Base-by-base conservation (phyloP, 2,113 vertebrate species). In the Lethenteron reissneri region DNA sequence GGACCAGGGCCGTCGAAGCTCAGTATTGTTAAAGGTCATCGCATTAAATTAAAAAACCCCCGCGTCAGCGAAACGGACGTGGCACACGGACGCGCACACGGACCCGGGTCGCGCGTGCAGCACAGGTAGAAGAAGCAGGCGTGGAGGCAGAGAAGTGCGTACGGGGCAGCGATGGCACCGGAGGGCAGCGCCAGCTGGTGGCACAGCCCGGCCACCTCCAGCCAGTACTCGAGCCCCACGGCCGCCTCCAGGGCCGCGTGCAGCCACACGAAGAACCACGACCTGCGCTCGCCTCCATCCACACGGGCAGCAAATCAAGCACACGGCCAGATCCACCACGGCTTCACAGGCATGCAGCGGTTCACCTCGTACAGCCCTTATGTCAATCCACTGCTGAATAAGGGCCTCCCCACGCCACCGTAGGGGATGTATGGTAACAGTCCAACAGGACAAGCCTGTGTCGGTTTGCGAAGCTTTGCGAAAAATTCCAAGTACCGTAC, bases 191-290 rank as follows among this genome's bases (percentile, higher is more conserved):
- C 87, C 84, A 95, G 84, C 73, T 95, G 85, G 72, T 76, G 80
- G 77, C 89, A 90, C 79, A 84, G 90, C 71, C 78, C 81, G 64
- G 90, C 80, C 73, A 95, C 81, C 64, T 99, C 92, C 74, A 83
- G 89, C 9, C 83, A 84, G 75, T 88, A 99, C 14, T 96, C 92
- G 11, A 78, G 80, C 56, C 85, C 95, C 70, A 95, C 87, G 1
- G 80, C 78, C 0, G 73, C 83, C 77, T 96, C 86, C 76, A 97
- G 74, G 71, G 83, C 64, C 57, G 90, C 1, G 17, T 97, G 88
- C 75, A 96, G 74, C n/a, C 77, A 77, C 71, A 91, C 72, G 76
- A 99, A 96, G 73, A 80, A 17, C 19, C 77, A 74, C 81, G 80
- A 95, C 76, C 91, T 99, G 80, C 41, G 41, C 41, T 41, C 41